Evolutionary conservation across 2,113 vertebrate species (phyloP).

Genomic region (Salvelinus fontinalis): DNA sequence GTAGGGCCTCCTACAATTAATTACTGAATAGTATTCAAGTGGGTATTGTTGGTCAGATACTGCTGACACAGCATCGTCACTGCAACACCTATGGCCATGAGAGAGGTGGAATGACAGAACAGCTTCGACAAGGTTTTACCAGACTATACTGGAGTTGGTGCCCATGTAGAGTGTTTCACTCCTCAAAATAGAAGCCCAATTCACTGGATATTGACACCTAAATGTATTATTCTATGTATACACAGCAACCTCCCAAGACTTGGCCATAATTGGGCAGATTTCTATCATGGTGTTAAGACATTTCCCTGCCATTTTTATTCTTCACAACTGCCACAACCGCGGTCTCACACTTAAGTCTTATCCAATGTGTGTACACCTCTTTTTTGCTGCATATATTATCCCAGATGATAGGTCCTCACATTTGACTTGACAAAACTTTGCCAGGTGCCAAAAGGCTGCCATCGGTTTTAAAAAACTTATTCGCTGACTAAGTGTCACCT

Average conservation of each 20-base stretch:
- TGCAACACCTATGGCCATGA: no score
- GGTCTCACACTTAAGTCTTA: conserved; percentile 18
- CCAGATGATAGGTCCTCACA: neutral
- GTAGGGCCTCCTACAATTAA: conserved; percentile 53
- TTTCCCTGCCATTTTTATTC: neutral
- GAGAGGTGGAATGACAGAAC: no score
- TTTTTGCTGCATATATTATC: neutral
- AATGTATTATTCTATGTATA: no score
- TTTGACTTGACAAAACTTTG: neutral
- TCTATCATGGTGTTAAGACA: neutral
- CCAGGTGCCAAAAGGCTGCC: neutral
- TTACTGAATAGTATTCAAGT: conserved; percentile 34
- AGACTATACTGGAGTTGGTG: no score
- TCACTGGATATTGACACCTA: no score
- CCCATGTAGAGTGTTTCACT: no score
- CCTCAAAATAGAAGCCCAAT: no score
- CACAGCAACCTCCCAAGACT: no score
- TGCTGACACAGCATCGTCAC: no score
- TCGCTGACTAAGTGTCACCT: conserved; percentile 8
- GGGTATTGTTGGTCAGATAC: no score
- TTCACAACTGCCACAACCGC: neutral
- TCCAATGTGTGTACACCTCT: neutral
- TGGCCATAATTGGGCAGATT: no score
- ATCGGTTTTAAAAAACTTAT: neutral
- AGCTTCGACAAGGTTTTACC: neutral